These are phyloP conservation scores for Bryconaethiops microstoma DNA, from an alignment of 2,797 vertebrate genomes.

Conservation along the genomic window DNA sequence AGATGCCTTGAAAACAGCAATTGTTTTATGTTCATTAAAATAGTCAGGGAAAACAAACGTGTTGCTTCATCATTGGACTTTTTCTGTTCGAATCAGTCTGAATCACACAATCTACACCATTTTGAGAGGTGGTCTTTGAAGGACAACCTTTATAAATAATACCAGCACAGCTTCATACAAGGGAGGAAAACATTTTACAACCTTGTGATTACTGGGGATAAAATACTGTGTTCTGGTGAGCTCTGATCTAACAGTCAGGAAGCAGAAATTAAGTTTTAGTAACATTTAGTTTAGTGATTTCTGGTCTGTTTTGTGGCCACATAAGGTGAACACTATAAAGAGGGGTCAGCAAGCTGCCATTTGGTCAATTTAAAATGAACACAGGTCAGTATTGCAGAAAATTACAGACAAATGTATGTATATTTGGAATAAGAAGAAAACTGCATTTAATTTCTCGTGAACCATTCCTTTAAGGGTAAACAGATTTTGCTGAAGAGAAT, in stretches of 20 bases:
- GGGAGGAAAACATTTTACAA: background rate
- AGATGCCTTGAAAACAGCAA: slow-evolving; percentile 19
- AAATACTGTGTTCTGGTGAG: background rate
- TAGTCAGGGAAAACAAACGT: background rate
- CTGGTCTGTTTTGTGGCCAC: background rate
- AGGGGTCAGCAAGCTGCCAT: background rate
- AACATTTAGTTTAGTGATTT: background rate
- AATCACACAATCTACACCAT: background rate
- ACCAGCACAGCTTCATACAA: background rate
- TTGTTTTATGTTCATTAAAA: slow-evolving; percentile 20
- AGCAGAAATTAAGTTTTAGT: background rate
- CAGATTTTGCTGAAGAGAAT: background rate
- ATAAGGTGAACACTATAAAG: background rate
- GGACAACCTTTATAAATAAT: background rate
- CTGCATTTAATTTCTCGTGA: background rate
- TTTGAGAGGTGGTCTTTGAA: background rate
- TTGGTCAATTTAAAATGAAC: background rate
- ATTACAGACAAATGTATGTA: too few relatives aligned
- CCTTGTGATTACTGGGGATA: background rate
- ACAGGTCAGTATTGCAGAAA: too few relatives aligned
- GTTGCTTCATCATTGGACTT: background rate
- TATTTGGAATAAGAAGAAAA: too few relatives aligned
- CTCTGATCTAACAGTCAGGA: background rate
- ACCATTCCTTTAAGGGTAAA: background rate
- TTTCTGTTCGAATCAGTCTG: background rate